Conservation (phyloP, 2,888 invertebrate genomes). For the Polymixis flavicincta region DNA sequence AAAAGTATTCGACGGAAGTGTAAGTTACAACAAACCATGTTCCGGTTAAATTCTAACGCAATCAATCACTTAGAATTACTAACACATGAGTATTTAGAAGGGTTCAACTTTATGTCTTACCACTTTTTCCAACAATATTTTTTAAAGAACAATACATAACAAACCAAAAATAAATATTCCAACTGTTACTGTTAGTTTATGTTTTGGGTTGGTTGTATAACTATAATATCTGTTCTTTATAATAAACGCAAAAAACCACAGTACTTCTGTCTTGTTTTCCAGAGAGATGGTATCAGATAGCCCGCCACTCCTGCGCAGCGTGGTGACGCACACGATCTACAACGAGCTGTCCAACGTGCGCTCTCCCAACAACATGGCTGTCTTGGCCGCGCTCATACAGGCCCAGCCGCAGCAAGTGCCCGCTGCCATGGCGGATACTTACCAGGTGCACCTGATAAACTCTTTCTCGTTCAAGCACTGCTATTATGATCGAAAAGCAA, state of each 20-base stretch:
- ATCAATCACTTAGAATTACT: no score
- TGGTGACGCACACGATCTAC: conserved; percentile 97
- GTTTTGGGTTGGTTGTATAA: no score
- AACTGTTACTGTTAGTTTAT: no score
- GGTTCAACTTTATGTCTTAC: no score
- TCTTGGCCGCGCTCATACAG: conserved; percentile 97
- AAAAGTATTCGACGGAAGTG: no score
- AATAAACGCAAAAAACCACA: background rate
- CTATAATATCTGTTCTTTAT: no score
- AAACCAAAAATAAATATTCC: no score
- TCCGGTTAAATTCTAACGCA: no score
- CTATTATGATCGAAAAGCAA: background rate
- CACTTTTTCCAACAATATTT: no score
- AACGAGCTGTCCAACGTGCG: conserved; percentile 98
- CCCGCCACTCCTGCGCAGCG: conserved; percentile 95
- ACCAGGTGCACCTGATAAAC: conserved; percentile 85
- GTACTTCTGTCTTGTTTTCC: conserved; percentile 15
- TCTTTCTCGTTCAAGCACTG: background rate
- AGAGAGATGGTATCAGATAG: conserved; percentile 97
- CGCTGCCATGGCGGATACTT: conserved; percentile 95
- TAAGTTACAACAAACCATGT: no score
- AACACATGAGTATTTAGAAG: no score
- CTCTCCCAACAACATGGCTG: conserved; percentile 98
- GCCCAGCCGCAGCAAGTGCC: conserved; percentile 95
- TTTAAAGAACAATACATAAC: no score